phyloP scores from a whole-genome alignment of 2,888 invertebrate species.

The Liopterus haemorrhoidalis region DNA sequence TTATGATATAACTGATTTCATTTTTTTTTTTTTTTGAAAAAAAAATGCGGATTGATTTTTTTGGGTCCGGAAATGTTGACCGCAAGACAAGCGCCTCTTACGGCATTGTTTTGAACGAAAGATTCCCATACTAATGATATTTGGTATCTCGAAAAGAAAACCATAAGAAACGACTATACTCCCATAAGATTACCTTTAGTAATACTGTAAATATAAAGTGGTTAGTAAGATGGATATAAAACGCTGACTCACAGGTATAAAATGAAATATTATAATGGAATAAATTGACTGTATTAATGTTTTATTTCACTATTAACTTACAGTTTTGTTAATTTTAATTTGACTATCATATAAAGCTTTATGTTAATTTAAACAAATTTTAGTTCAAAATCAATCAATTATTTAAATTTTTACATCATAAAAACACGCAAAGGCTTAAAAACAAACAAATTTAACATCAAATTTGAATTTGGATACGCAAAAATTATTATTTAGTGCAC shows the following conservation, averaged over 20 bases:
- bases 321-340: slow-evolving; percentile 31
- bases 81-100: slow-evolving; percentile 10
- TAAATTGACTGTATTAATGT: slow-evolving; percentile 47
- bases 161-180: no score
- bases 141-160: no score
- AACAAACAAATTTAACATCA: no score
- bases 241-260: slow-evolving; percentile 42
- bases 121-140: no score
- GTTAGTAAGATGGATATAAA: slow-evolving; percentile 21
- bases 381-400: slow-evolving; percentile 19
- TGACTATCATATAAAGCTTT: slow-evolving; percentile 17
- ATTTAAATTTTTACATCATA: slow-evolving; percentile 17
- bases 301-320: slow-evolving; percentile 44
- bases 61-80: no score
- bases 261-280: slow-evolving; percentile 48
- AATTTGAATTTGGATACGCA: no score
- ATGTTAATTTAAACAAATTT: slow-evolving; percentile 14
- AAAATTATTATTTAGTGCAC: no score
- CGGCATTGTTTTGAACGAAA: slow-evolving; percentile 13
- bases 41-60: no score
- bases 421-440: slow-evolving; percentile 19
- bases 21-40: no score
- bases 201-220: no score
- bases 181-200: no score
- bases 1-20: no score